Percentiles rank a stretch among this genome's conserved stretches.
These are phyloP conservation scores for Euplexia lucipara DNA, from an alignment of 2,888 invertebrate genomes.

Conservation along the genomic window DNA sequence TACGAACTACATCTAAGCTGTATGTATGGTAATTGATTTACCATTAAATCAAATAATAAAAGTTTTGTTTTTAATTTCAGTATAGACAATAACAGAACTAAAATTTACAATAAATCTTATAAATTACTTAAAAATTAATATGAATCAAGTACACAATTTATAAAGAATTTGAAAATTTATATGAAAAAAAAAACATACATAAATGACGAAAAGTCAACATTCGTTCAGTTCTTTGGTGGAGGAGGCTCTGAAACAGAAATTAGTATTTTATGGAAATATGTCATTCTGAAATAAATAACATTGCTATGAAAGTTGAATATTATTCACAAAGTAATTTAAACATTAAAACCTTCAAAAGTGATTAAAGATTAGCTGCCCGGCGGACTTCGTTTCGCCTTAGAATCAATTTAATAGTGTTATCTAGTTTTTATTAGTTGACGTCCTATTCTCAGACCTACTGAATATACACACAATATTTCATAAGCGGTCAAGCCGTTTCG, in stretches of 20 bases:
- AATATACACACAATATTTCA: too few species aligned
- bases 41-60: slow-evolving; percentile 69
- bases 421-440: too few species aligned
- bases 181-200: slow-evolving; percentile 11
- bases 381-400: too few species aligned
- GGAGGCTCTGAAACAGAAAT: slow-evolving; percentile 50
- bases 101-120: slow-evolving; percentile 37
- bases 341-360: too few species aligned
- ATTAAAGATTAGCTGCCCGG: too few species aligned
- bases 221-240: slow-evolving; percentile 32
- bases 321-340: too few species aligned
- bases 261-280: background rate
- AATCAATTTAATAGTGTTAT: too few species aligned
- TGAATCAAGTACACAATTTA: slow-evolving; percentile 18
- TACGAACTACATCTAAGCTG: slow-evolving; percentile 69
- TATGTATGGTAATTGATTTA: slow-evolving; percentile 77
- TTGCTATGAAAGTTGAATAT: background rate
- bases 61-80: slow-evolving; percentile 55
- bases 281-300: background rate
- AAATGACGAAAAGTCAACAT: slow-evolving; percentile 10
- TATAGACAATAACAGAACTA: slow-evolving; percentile 22
- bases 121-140: slow-evolving; percentile 34
- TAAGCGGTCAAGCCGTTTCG: too few species aligned
- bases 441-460: too few species aligned
- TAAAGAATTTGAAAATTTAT: slow-evolving; percentile 9